Base-by-base conservation (phyloP, 2,113 vertebrate genomes). In the Turdus rufiventris region DNA sequence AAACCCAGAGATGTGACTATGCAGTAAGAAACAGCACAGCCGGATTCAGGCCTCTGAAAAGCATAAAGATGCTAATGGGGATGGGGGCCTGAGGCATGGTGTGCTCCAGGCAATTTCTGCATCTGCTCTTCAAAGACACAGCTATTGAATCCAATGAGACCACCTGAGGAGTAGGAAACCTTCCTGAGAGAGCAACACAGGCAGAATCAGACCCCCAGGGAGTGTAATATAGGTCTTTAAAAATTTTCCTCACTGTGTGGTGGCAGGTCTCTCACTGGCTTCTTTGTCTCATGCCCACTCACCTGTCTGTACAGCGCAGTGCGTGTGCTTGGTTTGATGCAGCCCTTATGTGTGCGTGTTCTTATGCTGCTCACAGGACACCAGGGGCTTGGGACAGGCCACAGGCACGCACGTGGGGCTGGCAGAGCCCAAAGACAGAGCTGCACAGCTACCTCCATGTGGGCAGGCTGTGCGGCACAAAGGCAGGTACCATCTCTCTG, bases 261-360 rank as follows among this genome's bases (percentile, higher is more conserved):
- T 38, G 36, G 80, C 60, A 56, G 40, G 43, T 85, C 88, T 91
- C 70, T 80, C 9, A 0, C 28, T 31, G 40, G 4, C 26, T 79
- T 31, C 17, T 48, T 18, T 1, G 4, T n/a, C 40, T 28, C 34
- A 24, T 2, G 2, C 31, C 58, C 12, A 5, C 36, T 56, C 0
- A 0, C 1, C 0, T 0, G 19, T 33, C n/a, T 18, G 18, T 28
- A 18, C 25, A 9, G 40, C 31, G 5, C 3, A 2, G 14, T 3
- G 14, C 0, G 0, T 60, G 51, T 4, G 20, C 56, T 48, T 14
- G 42, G 26, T 36, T n/a, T 1, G 1, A 29, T 2, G 20, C 42
- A 78, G 31, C 68, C 48, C 19, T 29, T 6, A 47, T 0, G 0
- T 19, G 7, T 0, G 2, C 12, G 0, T 0, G 20, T 31, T 43